Conservation (phyloP, 2,888 invertebrate genomes). For the Nebria brevicollis region DNA sequence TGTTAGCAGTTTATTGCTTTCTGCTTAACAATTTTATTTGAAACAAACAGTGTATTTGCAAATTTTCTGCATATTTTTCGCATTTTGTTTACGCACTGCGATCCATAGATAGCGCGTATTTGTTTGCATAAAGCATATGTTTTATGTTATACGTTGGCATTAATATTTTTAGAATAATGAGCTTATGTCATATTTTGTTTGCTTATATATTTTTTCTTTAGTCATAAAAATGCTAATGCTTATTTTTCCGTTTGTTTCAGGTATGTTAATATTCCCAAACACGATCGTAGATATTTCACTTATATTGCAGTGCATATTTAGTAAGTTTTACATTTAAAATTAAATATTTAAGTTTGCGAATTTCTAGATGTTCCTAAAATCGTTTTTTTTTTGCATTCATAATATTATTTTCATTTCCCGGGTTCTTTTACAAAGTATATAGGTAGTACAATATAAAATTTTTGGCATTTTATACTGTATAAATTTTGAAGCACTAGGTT, state of each 20-base stretch:
- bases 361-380: not conserved
- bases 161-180: not conserved
- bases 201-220: slow-evolving; percentile 6
- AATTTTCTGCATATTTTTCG: not conserved
- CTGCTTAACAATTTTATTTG: not conserved
- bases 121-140: not conserved
- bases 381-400: no score
- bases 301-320: not conserved
- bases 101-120: not conserved
- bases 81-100: not conserved
- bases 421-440: slow-evolving; percentile 15
- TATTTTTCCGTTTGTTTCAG: slow-evolving; percentile 20
- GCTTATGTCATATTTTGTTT: slow-evolving; percentile 5
- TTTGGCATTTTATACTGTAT: slow-evolving; percentile 27
- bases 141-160: not conserved
- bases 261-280: slow-evolving; percentile 10
- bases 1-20: not conserved
- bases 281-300: not conserved
- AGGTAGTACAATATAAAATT: slow-evolving; percentile 5
- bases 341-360: not conserved
- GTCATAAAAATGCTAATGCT: slow-evolving; percentile 12
- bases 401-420: not conserved
- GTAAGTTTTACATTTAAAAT: not conserved
- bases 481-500: slow-evolving; percentile 36
- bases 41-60: not conserved